Percentiles rank a stretch among this genome's conserved stretches.
phyloP scores from a whole-genome alignment of 1,140 invertebrate genomes.

The Agrilus planipennis region DNA sequence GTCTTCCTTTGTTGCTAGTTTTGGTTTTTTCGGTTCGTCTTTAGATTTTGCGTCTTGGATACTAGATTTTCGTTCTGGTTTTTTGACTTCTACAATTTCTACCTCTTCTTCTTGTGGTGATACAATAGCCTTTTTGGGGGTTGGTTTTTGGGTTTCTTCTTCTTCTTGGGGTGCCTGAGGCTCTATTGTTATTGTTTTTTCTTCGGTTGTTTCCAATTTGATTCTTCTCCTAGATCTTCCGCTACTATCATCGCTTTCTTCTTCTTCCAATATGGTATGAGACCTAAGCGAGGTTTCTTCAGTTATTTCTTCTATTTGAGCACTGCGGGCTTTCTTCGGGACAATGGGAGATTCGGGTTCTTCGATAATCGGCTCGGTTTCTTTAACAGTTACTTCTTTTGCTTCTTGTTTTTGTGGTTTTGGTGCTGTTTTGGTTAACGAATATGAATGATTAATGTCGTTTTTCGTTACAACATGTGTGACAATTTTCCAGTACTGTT shows the following conservation, averaged over 20 bases:
- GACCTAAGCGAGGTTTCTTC: too few relatives aligned
- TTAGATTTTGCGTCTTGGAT: conserved; percentile 11
- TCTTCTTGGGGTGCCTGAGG: conserved; percentile 7
- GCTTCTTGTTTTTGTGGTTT: conserved; percentile 20
- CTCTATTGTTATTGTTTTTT: not conserved
- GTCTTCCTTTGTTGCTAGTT: conserved; percentile 2
- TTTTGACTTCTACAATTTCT: conserved; percentile 16
- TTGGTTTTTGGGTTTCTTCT: too few relatives aligned
- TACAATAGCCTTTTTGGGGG: too few relatives aligned
- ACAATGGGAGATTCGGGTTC: conserved; percentile 20
- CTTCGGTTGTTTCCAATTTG: not conserved
- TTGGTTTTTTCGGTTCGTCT: conserved; percentile 13
- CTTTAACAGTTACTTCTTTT: conserved; percentile 13
- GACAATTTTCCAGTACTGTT: too few relatives aligned
- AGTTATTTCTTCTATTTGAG: not conserved
- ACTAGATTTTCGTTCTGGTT: conserved; percentile 12
- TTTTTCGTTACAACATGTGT: too few relatives aligned
- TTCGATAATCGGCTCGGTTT: conserved; percentile 24
- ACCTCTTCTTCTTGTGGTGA: conserved; percentile 20
- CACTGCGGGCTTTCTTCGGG: conserved; percentile 4
- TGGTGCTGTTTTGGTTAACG: too few relatives aligned
- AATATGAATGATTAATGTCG: too few relatives aligned
- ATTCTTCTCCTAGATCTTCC: not conserved
- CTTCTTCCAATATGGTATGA: too few relatives aligned
- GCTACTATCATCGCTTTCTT: not conserved